These are phyloP conservation scores for Ctenicera cuprea DNA, from an alignment of 2,888 invertebrate species.

Conservation along the genomic window DNA sequence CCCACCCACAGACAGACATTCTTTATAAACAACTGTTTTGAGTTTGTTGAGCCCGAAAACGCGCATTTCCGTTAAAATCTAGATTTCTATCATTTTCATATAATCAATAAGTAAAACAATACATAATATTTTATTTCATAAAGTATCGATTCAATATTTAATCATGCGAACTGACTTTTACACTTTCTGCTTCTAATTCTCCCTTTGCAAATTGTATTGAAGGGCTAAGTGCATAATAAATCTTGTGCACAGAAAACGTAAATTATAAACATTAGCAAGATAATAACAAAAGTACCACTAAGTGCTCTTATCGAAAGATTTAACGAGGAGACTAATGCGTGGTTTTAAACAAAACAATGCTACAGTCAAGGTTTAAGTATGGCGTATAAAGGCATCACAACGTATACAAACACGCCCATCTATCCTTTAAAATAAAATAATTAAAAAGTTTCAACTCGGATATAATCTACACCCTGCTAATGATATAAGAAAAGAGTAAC, in stretches of 20 bases:
- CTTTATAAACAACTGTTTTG: too few relatives aligned
- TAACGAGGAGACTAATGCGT: constrained; percentile 9
- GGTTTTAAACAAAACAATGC: constrained; percentile 22
- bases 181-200: too few relatives aligned
- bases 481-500: constrained; percentile 20
- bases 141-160: too few relatives aligned
- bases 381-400: background rate
- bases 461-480: constrained; percentile 27
- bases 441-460: constrained; percentile 16
- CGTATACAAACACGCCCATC: background rate
- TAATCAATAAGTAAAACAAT: too few relatives aligned
- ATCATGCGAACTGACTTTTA: too few relatives aligned
- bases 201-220: background rate
- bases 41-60: too few relatives aligned
- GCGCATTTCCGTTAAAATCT: too few relatives aligned
- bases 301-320: constrained; percentile 24
- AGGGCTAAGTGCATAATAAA: constrained; percentile 2
- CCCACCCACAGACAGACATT: too few relatives aligned
- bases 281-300: constrained; percentile 8
- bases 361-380: background rate
- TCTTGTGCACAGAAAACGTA: background rate
- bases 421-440: constrained; percentile 23
- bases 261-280: background rate
- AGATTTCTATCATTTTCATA: too few relatives aligned
- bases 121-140: too few relatives aligned